phyloP scores from a whole-genome alignment of 2,113 vertebrate species.

The Megaceryle maxima region DNA sequence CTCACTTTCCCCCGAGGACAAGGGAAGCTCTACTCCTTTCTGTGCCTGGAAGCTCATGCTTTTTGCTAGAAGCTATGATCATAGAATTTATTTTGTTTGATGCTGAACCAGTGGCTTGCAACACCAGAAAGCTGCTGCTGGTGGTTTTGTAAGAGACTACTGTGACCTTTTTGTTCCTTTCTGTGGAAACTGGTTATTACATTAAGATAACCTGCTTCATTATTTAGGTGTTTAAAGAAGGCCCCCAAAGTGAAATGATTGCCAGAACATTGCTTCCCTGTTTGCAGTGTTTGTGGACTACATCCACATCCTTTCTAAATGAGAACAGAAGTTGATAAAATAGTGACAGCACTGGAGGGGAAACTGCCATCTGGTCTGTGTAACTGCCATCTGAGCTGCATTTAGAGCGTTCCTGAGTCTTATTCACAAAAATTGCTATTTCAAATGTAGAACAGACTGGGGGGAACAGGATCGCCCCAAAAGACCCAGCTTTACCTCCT shows the following conservation, averaged over 20 bases:
- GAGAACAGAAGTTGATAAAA: constrained; percentile 38
- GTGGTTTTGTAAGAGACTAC: not conserved
- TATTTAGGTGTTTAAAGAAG: not conserved
- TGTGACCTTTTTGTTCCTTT: not conserved
- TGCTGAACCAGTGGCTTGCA: not conserved
- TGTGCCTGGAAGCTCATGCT: not conserved
- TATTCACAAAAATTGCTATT: not conserved
- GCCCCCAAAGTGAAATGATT: not conserved
- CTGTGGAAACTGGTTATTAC: not conserved
- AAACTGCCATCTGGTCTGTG: constrained; percentile 34
- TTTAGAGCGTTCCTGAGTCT: not conserved
- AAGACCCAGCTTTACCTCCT: not conserved
- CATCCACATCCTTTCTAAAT: not conserved
- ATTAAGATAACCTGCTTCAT: not conserved
- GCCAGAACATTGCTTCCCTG: not conserved
- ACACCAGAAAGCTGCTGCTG: not conserved
- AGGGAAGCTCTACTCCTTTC: not conserved
- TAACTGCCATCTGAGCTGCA: constrained; percentile 16
- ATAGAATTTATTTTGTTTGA: not conserved
- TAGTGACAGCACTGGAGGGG: constrained; percentile 4
- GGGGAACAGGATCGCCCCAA: not conserved
- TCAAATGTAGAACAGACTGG: not conserved
- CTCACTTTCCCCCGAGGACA: not conserved
- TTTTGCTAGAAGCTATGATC: not conserved
- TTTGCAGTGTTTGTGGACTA: not conserved